Evolutionary conservation across 2,888 invertebrate genomes (phyloP).

Genomic region (Nymphalis c-album): DNA sequence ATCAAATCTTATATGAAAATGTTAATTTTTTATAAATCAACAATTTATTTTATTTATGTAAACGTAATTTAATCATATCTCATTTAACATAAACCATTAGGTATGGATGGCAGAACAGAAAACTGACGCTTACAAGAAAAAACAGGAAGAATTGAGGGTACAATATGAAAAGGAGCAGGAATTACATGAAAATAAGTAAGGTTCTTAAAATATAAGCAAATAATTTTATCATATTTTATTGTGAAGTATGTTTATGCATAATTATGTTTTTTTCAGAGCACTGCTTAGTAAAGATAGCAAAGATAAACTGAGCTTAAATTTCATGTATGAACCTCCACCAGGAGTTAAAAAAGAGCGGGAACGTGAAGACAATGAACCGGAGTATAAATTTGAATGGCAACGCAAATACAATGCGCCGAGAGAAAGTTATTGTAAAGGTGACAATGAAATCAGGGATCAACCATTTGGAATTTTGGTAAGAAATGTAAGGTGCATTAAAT

Average conservation of each 20-base stretch:
- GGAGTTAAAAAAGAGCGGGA: conserved; percentile 96
- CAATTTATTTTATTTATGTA: conserved; percentile 32
- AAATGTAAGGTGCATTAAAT: conserved; percentile 99
- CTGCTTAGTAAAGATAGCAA: conserved; percentile 99
- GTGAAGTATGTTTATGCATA: too few relatives aligned
- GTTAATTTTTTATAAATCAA: too few relatives aligned
- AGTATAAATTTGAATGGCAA: conserved; percentile 99
- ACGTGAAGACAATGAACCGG: conserved; percentile 95
- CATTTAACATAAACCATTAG: conserved; percentile 63
- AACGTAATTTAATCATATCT: too few relatives aligned
- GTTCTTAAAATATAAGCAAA: background rate
- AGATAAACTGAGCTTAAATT: conserved; percentile 98
- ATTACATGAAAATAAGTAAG: conserved; percentile 96
- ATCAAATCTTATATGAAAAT: too few relatives aligned
- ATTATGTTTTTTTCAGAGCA: conserved; percentile 82
- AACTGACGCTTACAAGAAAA: conserved; percentile 97
- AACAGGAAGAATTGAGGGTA: conserved; percentile 96
- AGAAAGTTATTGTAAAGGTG: conserved; percentile 98
- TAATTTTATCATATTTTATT: background rate
- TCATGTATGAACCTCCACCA: conserved; percentile 99
- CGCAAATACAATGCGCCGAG: conserved; percentile 99
- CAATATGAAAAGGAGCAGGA: conserved; percentile 99
- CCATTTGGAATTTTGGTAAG: conserved; percentile 98
- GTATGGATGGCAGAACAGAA: conserved; percentile 99
- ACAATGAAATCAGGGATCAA: conserved; percentile 98